Evolutionary conservation across 1,140 invertebrate species (phyloP), one percentile per base, ranked within the genome.

Genomic region (Chrysopa pallens): DNA sequence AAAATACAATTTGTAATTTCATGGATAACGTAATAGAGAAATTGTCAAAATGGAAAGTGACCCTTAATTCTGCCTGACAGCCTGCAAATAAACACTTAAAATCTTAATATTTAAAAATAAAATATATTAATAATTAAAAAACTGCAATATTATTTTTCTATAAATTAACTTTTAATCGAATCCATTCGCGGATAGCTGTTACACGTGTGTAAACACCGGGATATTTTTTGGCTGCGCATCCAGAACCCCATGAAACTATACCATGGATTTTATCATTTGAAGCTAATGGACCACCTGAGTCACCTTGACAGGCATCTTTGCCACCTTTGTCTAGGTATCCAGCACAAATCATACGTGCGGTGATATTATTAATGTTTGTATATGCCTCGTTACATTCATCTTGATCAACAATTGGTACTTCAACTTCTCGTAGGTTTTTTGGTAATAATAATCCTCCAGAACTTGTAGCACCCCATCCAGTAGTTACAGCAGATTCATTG

Each of bases 301-400:
- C 63, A 44, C 64, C 67, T 64, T 68, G 52, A 6, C 80, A 84
- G 4, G 80, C 73, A 52, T 83, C 80, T 51, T 68, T 75, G 12
- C 72, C 71, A 3, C 78, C 79, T 40, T 23, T 5, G 5, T 73
- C 64, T 1, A 60, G 50, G 42, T 69, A 72, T 8, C 80, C 80
- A 38, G 81, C 80, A 53, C 83, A 86, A 13, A 83, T 55, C 74
- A 82, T 80, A 9, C 70, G 73, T 6, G 71, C 54, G 1, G 71
- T 71, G 29, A 85, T 65, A 3, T 50, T 37, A 1, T 52, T 56
- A 11, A 55, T 43, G n/a, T 23, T 14, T 23, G 2, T 23, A 35
- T 64, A 59, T 1, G 61, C 50, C 8, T 48, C 14, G 2, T 43
- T 48, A 48, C 69, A 72, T 5, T 29, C 12, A 0, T 33, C 36